Evolutionary conservation across 2,113 vertebrate genomes (phyloP).

Genomic region (Trogon melanurus): DNA sequence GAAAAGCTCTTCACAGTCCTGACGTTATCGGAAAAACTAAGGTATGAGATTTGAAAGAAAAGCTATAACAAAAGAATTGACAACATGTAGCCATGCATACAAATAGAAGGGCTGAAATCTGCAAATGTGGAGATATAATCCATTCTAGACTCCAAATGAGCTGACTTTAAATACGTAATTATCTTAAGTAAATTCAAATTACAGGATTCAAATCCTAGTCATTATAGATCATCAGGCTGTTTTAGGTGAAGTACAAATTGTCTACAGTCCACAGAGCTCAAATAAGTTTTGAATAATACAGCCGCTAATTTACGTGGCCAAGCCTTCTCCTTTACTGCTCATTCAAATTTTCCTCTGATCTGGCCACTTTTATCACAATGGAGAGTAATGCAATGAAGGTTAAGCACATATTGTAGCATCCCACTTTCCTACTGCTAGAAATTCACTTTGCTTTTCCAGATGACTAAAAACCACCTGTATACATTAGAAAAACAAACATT

Average conservation of each 20-base stretch:
- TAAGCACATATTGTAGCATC: not conserved
- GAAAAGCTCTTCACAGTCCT: slow-evolving; percentile 51
- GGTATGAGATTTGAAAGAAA: slow-evolving; percentile 61
- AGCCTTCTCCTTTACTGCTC: not conserved
- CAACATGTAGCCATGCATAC: not conserved
- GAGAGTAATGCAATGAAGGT: not conserved
- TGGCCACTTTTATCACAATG: not conserved
- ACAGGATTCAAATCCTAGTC: slow-evolving; percentile 45
- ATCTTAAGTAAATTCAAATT: slow-evolving; percentile 73
- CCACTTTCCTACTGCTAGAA: not conserved
- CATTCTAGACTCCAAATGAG: slow-evolving; percentile 56
- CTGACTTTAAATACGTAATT: slow-evolving; percentile 73
- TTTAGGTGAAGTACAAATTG: slow-evolving; percentile 1
- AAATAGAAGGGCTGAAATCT: slow-evolving; percentile 48
- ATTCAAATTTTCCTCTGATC: not conserved
- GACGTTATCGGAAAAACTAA: slow-evolving; percentile 61
- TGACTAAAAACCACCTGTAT: not conserved
- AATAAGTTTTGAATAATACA: slow-evolving; percentile 25
- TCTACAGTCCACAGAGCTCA: not conserved
- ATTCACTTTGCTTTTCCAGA: not conserved
- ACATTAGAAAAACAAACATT: not conserved
- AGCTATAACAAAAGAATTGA: slow-evolving; percentile 53
- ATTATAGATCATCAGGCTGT: slow-evolving; percentile 21
- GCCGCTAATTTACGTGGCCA: not conserved
- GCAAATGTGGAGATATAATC: slow-evolving; percentile 16